phyloP scores from a whole-genome alignment of 2,797 vertebrate genomes.

The Lithobates sylvaticus region DNA sequence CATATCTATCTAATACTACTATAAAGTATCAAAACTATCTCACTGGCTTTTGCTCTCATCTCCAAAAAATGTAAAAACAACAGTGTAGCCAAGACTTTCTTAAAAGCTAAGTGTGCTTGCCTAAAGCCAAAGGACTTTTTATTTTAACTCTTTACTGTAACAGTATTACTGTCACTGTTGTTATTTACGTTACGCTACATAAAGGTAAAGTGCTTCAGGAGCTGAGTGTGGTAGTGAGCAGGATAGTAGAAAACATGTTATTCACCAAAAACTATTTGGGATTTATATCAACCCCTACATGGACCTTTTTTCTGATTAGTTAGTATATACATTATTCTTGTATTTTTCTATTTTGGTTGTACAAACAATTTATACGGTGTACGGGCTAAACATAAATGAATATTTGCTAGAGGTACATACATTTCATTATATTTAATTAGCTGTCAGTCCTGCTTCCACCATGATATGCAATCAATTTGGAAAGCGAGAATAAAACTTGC shows the following conservation, averaged over 20 bases:
- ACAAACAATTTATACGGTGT: not conserved
- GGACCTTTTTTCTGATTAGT: too few species aligned
- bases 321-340: too few species aligned
- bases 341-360: too few species aligned
- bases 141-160: too few species aligned
- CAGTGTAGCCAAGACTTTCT: not conserved
- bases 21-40: not conserved
- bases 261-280: too few species aligned
- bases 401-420: not conserved
- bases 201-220: not conserved
- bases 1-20: not conserved
- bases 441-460: not conserved
- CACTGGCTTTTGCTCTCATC: not conserved
- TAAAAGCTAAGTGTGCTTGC: not conserved
- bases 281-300: not conserved
- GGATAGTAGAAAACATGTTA: not conserved
- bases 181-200: not conserved
- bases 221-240: not conserved
- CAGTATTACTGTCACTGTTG: not conserved
- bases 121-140: not conserved
- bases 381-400: not conserved
- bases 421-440: not conserved
- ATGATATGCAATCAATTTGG: not conserved
- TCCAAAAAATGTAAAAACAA: too few species aligned
- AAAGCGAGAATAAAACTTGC: not conserved